phyloP scores from a whole-genome alignment of 2,797 vertebrate species.

The Erithacus rubecula region DNA sequence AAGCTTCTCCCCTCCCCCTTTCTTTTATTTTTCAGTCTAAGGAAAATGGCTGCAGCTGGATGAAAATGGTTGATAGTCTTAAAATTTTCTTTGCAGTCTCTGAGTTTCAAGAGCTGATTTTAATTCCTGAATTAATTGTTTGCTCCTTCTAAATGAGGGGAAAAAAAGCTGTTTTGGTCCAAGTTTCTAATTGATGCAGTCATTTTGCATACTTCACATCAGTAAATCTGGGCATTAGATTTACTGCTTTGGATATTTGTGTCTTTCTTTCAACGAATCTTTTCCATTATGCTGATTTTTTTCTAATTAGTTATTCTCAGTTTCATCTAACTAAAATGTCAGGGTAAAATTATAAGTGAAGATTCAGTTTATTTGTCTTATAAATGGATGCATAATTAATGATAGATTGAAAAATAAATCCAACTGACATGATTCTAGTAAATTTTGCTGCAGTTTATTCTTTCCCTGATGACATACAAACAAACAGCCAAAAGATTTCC shows the following conservation, averaged over 20 bases:
- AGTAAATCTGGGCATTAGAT: not conserved
- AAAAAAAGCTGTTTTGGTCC: not conserved
- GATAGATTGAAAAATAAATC: not conserved
- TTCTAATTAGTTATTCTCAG: slow-evolving; percentile 27
- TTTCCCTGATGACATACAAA: not conserved
- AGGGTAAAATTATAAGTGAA: slow-evolving; percentile 21
- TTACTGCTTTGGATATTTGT: not conserved
- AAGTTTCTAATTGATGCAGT: not conserved
- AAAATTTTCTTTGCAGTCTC: not conserved
- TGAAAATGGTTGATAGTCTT: not conserved
- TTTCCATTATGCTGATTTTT: slow-evolving; percentile 5
- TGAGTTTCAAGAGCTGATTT: not conserved
- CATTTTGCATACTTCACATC: not conserved
- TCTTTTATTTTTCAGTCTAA: not conserved
- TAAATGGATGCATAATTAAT: slow-evolving; percentile 28
- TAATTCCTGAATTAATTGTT: not conserved
- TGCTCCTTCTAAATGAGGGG: not conserved
- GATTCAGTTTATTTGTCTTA: slow-evolving; percentile 15
- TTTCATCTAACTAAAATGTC: slow-evolving; percentile 42
- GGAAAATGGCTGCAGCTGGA: slow-evolving; percentile 6
- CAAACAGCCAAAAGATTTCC: not conserved
- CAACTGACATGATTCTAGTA: not conserved
- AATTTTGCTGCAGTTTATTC: not conserved
- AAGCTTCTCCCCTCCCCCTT: not conserved
- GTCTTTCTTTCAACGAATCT: not conserved